These are phyloP conservation scores for Acrocephalus kingi DNA, from an alignment of 2,113 vertebrate genomes.

Conservation along the genomic window DNA sequence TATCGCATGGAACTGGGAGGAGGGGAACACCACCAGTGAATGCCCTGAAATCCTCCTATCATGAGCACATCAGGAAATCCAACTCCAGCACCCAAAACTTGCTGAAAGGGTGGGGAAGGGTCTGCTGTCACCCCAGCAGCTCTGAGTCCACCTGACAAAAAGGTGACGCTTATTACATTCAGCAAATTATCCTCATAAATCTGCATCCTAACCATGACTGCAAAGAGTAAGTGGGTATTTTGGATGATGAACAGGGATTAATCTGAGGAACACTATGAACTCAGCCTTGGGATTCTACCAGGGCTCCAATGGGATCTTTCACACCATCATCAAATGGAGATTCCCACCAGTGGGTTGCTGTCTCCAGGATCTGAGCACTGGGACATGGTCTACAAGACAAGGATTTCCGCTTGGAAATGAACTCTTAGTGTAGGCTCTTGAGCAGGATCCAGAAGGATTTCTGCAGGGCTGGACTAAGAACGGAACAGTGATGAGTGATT, in stretches of 20 bases:
- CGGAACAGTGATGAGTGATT: fast-evolving
- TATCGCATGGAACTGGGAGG: fast-evolving
- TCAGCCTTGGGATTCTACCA: neutral
- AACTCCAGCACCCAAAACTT: neutral
- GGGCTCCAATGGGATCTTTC: neutral
- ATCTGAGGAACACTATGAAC: neutral
- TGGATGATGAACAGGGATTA: neutral
- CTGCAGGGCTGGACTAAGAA: neutral
- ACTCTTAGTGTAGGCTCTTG: neutral
- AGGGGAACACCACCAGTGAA: neutral
- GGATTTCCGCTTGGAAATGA: neutral
- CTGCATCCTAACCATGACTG: neutral
- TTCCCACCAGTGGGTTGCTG: fast-evolving
- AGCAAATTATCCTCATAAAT: neutral
- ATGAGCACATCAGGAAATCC: neutral
- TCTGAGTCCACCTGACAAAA: neutral
- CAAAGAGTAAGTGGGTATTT: neutral
- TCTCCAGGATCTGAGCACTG: neutral
- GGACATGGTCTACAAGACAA: neutral
- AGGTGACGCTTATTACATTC: neutral
- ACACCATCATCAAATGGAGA: neutral
- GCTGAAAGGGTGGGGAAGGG: neutral
- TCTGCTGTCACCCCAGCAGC: too few species aligned
- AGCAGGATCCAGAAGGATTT: neutral
- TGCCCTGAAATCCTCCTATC: neutral